A percentile compares a stretch with the other conserved stretches of the same genome.
phyloP scores from a whole-genome alignment of 2,113 vertebrate species.

The Perca fluviatilis region DNA sequence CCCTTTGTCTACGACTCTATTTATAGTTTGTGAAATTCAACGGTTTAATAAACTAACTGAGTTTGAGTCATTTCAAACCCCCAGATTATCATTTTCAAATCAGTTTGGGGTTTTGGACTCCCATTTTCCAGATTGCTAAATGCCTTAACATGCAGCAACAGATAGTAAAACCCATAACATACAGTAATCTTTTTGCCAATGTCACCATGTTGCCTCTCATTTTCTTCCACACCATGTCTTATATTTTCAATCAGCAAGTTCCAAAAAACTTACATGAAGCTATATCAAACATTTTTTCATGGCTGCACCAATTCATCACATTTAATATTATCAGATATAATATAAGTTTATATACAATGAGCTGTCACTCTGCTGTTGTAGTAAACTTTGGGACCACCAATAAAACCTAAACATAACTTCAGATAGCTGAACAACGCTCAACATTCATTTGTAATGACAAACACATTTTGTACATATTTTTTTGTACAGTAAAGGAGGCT shows the following conservation, averaged over 20 bases:
- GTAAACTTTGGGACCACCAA: not conserved
- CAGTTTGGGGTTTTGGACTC: not conserved
- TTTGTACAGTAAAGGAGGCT: not conserved
- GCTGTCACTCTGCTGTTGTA: not conserved
- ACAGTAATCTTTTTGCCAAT: no score
- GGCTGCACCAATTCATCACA: not conserved
- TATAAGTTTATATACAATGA: not conserved
- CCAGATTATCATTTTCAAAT: not conserved
- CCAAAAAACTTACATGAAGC: not conserved
- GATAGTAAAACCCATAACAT: not conserved
- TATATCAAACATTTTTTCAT: not conserved
- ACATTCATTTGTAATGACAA: not conserved
- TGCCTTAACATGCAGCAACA: not conserved
- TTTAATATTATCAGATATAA: not conserved
- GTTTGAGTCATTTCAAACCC: not conserved
- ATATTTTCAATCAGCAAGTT: not conserved
- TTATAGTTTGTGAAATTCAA: slow-evolving; percentile 21
- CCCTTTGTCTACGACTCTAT: slow-evolving; percentile 6
- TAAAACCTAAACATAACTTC: not conserved
- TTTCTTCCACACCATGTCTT: not conserved
- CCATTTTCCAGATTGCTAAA: not conserved
- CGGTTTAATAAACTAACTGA: slow-evolving; percentile 7
- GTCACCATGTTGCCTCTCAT: no score
- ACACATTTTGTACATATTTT: not conserved
- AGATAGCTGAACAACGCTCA: not conserved